Evolutionary conservation across 1,140 invertebrate species (phyloP).

Genomic region (Coenobita brevimanus): DNA sequence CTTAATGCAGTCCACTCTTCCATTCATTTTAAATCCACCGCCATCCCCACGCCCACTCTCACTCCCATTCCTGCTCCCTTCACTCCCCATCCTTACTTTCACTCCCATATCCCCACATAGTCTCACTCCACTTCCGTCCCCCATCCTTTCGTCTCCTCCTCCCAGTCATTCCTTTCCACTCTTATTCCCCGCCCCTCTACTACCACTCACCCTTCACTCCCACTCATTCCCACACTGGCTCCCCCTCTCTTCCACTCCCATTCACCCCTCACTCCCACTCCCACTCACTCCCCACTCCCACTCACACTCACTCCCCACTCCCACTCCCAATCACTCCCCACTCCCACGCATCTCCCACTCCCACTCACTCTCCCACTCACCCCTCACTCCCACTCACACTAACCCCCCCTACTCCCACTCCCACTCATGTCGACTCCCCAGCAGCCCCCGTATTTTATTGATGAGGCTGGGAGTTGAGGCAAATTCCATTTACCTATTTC

Average conservation of each 20-base stretch:
- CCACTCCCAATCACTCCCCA: not conserved
- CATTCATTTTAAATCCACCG: no score
- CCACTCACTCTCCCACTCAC: not conserved
- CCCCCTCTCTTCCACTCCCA: no score
- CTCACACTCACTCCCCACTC: conserved; percentile 9
- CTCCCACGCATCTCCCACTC: conserved; percentile 13
- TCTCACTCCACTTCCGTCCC: no score
- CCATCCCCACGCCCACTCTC: no score
- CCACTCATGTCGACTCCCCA: not conserved
- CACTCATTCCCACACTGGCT: not conserved
- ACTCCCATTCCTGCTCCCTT: no score
- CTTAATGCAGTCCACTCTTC: no score
- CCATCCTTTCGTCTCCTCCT: no score
- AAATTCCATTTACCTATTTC: conserved; percentile 55
- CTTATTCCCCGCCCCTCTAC: not conserved
- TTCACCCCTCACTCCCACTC: no score
- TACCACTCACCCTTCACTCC: not conserved
- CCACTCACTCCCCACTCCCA: not conserved
- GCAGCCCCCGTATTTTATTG: not conserved
- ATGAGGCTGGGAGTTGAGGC: conserved; percentile 31
- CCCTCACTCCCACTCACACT: not conserved
- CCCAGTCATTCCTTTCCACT: not conserved
- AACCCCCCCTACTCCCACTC: not conserved
- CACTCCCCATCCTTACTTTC: no score
- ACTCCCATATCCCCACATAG: no score